phyloP scores from a whole-genome alignment of 1,140 invertebrate genomes.

The Nilaparvata lugens region DNA sequence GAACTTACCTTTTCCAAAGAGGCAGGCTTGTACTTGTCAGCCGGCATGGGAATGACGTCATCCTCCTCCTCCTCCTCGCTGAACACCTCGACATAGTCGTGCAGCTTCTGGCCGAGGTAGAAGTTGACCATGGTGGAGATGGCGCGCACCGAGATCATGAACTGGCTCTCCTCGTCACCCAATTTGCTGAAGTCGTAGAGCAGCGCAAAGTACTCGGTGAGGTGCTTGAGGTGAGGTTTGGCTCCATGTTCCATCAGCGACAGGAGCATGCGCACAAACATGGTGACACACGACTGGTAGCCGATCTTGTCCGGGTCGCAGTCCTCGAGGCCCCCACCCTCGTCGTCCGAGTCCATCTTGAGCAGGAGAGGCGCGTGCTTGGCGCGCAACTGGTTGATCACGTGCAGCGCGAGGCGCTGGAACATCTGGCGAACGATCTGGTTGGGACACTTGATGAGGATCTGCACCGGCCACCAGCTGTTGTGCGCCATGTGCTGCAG shows the following conservation, averaged over 20 bases:
- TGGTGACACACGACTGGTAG: slow-evolving; percentile 79
- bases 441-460: slow-evolving; percentile 90
- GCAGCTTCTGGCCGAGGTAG: slow-evolving; percentile 72
- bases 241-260: slow-evolving; percentile 82
- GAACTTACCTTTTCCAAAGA: slow-evolving; percentile 66
- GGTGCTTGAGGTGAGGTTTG: slow-evolving; percentile 72
- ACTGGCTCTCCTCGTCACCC: slow-evolving; percentile 85
- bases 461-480: slow-evolving; percentile 92
- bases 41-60: slow-evolving; percentile 46
- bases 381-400: slow-evolving; percentile 65
- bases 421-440: slow-evolving; percentile 93
- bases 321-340: slow-evolving; percentile 46
- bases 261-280: slow-evolving; percentile 83
- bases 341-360: slow-evolving; percentile 54
- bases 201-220: slow-evolving; percentile 87
- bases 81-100: slow-evolving; percentile 53
- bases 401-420: slow-evolving; percentile 86
- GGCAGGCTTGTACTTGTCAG: slow-evolving; percentile 73
- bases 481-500: slow-evolving; percentile 84
- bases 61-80: slow-evolving; percentile 75
- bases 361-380: slow-evolving; percentile 63
- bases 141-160: slow-evolving; percentile 74
- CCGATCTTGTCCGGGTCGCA: slow-evolving; percentile 54
- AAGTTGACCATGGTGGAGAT: slow-evolving; percentile 86
- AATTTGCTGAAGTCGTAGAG: slow-evolving; percentile 89